Conservation (phyloP, 2,113 vertebrate genomes). For the Mesembrinibis cayennensis region DNA sequence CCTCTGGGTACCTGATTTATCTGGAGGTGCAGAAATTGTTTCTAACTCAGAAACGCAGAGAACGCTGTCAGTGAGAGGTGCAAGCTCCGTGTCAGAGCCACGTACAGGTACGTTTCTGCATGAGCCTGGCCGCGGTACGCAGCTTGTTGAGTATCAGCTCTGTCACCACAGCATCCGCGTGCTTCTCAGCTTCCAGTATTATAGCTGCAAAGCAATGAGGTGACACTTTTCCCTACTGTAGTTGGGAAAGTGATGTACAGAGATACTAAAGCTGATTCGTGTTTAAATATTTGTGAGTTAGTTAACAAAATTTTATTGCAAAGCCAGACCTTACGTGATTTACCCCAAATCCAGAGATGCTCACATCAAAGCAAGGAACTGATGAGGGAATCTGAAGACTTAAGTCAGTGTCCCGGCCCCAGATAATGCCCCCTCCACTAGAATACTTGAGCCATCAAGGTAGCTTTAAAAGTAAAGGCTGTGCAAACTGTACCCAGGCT, state of each 20-base stretch:
- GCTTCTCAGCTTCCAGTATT: neutral
- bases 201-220: neutral
- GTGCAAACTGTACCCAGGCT: neutral
- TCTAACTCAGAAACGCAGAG: neutral
- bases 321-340: neutral
- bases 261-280: neutral
- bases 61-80: neutral
- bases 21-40: neutral
- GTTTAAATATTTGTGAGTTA: neutral
- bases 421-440: neutral
- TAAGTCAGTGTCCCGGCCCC: neutral
- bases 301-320: neutral
- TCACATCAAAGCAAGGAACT: neutral
- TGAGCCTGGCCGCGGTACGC: neutral
- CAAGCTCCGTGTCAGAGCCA: neutral
- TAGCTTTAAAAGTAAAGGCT: neutral
- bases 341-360: neutral
- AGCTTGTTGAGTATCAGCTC: neutral
- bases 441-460: neutral
- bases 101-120: rapidly evolving
- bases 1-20: neutral
- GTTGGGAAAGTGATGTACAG: neutral
- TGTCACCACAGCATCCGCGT: neutral
- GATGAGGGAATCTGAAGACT: neutral
- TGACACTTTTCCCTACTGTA: neutral